These are phyloP conservation scores for Caenorhabditis zanzibari DNA, from an alignment of 2,888 invertebrate genomes.

Conservation along the genomic window DNA sequence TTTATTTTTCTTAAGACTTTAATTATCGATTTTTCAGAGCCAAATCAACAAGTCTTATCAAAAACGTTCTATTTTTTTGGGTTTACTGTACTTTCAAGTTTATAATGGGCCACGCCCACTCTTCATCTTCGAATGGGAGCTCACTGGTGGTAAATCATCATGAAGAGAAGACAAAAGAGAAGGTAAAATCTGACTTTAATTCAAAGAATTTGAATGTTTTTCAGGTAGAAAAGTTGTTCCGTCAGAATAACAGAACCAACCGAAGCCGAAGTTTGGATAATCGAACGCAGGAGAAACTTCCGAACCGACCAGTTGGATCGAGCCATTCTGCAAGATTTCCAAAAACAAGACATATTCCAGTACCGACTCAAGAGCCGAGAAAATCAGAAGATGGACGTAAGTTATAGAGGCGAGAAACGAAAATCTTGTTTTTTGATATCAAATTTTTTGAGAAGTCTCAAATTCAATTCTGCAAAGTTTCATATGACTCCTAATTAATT, in stretches of 20 bases:
- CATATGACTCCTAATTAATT: neutral
- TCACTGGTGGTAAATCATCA: conserved; percentile 18
- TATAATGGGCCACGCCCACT: conserved; percentile 61
- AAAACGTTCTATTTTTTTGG: neutral
- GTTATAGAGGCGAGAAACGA: neutral
- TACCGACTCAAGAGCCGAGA: conserved; percentile 41
- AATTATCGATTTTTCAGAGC: neutral
- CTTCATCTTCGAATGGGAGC: conserved; percentile 49
- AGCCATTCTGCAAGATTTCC: conserved; percentile 71
- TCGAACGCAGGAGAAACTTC: conserved; percentile 67
- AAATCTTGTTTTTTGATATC: too few relatives aligned
- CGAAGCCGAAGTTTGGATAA: conserved; percentile 75
- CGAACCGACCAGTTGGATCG: conserved; percentile 68
- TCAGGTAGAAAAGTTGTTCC: conserved; percentile 77
- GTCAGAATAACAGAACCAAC: conserved; percentile 75
- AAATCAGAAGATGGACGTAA: conserved; percentile 70
- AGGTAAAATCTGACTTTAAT: conserved; percentile 2
- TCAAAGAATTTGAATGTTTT: neutral
- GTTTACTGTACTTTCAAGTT: neutral
- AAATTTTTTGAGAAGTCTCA: too few relatives aligned
- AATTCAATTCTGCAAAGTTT: too few relatives aligned
- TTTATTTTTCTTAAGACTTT: conserved; percentile 2
- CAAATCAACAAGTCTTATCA: neutral
- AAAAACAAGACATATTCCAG: conserved; percentile 60
- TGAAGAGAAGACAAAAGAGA: conserved; percentile 57